A percentile compares a stretch with the other conserved stretches of the same genome.
These are phyloP conservation scores for Phyllopteryx taeniolatus DNA, from an alignment of 2,113 vertebrate genomes.

Conservation along the genomic window DNA sequence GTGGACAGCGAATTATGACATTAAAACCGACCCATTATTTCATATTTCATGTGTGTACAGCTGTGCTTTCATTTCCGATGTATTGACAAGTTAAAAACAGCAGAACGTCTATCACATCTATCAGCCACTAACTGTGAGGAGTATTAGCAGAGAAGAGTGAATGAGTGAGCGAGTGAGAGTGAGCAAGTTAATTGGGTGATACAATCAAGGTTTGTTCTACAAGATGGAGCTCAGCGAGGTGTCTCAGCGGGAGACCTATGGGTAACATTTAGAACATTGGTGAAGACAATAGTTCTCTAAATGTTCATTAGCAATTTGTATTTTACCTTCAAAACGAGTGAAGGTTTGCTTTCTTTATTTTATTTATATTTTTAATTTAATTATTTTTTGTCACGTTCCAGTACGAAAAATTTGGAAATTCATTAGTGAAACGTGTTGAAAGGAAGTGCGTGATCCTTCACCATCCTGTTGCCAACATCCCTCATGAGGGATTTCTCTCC, in stretches of 20 bases:
- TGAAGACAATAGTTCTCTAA: neutral
- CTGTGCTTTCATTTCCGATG: slow-evolving; percentile 8
- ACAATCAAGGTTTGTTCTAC: slow-evolving; percentile 10
- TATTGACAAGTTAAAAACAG: slow-evolving; percentile 9
- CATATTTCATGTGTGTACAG: slow-evolving; percentile 1
- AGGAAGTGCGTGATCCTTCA: slow-evolving; percentile 5
- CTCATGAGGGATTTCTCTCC: slow-evolving; percentile 65
- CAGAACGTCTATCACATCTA: slow-evolving; percentile 1
- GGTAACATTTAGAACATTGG: neutral
- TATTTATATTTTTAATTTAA: no score
- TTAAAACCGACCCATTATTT: neutral
- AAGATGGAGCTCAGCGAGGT: neutral
- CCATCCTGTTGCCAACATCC: slow-evolving; percentile 21
- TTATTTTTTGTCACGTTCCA: neutral
- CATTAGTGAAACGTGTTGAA: neutral
- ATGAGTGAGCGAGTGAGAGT: neutral
- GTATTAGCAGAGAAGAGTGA: slow-evolving; percentile 2
- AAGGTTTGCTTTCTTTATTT: neutral
- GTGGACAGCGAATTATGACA: no score
- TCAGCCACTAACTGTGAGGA: slow-evolving; percentile 8
- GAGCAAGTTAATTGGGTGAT: neutral
- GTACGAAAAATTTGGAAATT: neutral
- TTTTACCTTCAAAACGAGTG: neutral
- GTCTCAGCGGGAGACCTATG: neutral
- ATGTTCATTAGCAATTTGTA: neutral